phyloP scores from a whole-genome alignment of 1,140 invertebrate genomes.

The Anoplophora glabripennis region DNA sequence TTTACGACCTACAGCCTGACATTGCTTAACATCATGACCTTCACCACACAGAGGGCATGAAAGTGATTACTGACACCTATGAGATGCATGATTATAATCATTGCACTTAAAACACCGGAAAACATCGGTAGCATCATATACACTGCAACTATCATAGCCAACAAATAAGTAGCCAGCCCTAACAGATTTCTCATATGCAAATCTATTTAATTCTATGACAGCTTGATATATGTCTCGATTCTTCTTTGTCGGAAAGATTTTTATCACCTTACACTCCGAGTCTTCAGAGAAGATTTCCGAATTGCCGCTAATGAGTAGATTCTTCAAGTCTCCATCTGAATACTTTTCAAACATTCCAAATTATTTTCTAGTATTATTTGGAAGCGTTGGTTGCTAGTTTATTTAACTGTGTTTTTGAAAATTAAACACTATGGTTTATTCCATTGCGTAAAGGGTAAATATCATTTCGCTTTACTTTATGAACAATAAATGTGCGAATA shows the following conservation, averaged over 20 bases:
- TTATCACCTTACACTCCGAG: not conserved
- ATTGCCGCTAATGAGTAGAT: conserved; percentile 8
- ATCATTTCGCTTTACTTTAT: too few species aligned
- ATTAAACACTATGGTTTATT: too few species aligned
- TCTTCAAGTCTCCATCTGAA: not conserved
- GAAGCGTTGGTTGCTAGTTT: too few species aligned
- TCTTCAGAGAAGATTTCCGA: not conserved
- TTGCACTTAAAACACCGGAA: not conserved
- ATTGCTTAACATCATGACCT: too few species aligned
- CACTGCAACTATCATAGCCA: not conserved
- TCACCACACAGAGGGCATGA: too few species aligned
- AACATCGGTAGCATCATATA: not conserved
- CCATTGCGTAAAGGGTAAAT: too few species aligned
- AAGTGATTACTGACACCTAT: too few species aligned
- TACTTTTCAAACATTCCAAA: conserved; percentile 10
- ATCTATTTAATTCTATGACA: conserved; percentile 3
- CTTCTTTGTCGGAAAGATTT: conserved; percentile 2
- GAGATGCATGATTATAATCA: not conserved
- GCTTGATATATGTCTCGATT: conserved; percentile 3
- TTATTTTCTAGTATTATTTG: too few species aligned
- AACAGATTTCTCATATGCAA: conserved; percentile 1
- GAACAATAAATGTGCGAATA: too few species aligned
- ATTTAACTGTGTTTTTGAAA: too few species aligned
- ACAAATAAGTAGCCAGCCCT: not conserved
- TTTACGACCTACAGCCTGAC: too few species aligned